Percentiles rank a stretch among this genome's conserved stretches.
phyloP scores from a whole-genome alignment of 2,113 vertebrate species.

The Ascaphus truei region DNA sequence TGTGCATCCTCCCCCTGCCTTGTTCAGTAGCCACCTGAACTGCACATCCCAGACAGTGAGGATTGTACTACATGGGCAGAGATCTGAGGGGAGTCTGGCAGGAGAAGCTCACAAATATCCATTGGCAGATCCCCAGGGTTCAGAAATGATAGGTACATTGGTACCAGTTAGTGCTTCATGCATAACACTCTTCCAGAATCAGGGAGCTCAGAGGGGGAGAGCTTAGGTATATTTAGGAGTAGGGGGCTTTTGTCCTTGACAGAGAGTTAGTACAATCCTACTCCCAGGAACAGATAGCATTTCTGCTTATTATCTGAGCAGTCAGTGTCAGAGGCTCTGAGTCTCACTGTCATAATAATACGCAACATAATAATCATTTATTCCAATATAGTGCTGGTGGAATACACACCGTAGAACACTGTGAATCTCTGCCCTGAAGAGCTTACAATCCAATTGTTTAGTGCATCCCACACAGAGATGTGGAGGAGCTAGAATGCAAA shows the following conservation, averaged over 20 bases:
- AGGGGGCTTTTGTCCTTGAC: background rate
- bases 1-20: background rate
- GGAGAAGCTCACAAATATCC: background rate
- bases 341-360: too few species aligned
- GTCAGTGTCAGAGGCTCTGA: background rate
- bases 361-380: too few species aligned
- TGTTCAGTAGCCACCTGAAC: conserved; percentile 24
- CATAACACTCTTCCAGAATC: background rate
- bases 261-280: background rate
- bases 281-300: conserved; percentile 27
- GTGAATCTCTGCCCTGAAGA: too few species aligned
- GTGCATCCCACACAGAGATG: too few species aligned
- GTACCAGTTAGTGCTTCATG: background rate
- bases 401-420: too few species aligned
- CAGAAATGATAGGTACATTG: background rate
- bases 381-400: too few species aligned
- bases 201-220: background rate
- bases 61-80: conserved; percentile 12
- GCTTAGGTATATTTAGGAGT: background rate
- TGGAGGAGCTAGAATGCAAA: too few species aligned
- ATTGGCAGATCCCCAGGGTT: background rate
- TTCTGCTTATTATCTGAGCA: conserved; percentile 14
- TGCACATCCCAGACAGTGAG: conserved; percentile 31
- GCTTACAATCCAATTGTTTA: too few species aligned
- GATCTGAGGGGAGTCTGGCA: conserved; percentile 10